Evolutionary conservation across 2,888 invertebrate species (phyloP).

Genomic region (Athalia circularis): DNA sequence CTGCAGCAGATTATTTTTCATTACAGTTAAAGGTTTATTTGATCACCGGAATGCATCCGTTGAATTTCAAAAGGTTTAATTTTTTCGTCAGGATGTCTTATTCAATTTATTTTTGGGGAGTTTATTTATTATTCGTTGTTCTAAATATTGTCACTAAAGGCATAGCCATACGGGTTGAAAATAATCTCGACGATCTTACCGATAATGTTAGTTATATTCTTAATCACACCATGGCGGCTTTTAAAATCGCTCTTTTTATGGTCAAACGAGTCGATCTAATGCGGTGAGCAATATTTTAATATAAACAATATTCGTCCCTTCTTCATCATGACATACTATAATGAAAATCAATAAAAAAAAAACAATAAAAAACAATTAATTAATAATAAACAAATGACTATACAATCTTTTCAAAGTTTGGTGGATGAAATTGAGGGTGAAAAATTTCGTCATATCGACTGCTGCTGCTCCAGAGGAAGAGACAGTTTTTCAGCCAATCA

Average conservation of each 20-base stretch:
- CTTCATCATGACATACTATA: background rate
- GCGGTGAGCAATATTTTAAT: background rate
- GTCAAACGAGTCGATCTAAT: background rate
- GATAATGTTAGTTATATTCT: constrained; percentile 6
- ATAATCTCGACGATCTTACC: background rate
- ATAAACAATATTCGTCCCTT: background rate
- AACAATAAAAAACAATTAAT: too few species aligned
- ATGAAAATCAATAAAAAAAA: background rate
- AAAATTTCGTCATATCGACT: constrained; percentile 6
- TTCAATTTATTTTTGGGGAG: background rate
- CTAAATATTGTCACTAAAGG: constrained; percentile 6
- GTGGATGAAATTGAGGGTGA: background rate
- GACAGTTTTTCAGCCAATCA: background rate
- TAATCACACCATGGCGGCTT: constrained; percentile 13
- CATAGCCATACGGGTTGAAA: background rate
- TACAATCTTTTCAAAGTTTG: background rate
- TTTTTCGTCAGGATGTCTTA: background rate
- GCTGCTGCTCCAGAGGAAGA: background rate
- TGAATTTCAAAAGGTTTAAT: background rate
- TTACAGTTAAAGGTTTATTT: background rate
- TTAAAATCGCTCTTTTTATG: constrained; percentile 23
- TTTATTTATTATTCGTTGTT: background rate
- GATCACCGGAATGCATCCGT: constrained; percentile 1
- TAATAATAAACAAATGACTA: background rate
- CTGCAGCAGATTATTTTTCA: background rate